These are phyloP conservation scores for Drosophila kuntzei DNA, from an alignment of 2,888 invertebrate genomes.

Conservation along the genomic window DNA sequence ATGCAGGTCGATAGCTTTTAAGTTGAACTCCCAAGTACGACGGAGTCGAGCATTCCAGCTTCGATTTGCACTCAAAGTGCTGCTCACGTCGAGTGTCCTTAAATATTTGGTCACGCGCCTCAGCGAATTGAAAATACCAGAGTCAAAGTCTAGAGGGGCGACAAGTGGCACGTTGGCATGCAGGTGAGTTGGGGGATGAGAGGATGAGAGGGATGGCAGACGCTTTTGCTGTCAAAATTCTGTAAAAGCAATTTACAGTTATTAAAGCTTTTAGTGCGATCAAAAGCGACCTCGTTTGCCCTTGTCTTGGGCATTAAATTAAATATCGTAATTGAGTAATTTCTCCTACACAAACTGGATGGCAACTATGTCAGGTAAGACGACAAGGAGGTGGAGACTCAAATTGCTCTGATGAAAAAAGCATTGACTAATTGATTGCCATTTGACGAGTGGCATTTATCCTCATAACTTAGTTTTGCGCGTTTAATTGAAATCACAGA, in stretches of 20 bases:
- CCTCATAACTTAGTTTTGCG: constrained; percentile 69
- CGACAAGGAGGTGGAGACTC: neutral
- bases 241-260: constrained; percentile 80
- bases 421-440: constrained; percentile 78
- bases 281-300: constrained; percentile 60
- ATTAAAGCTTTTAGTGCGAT: constrained; percentile 82
- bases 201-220: neutral
- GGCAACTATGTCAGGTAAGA: constrained; percentile 38
- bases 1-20: constrained; percentile 63
- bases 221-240: constrained; percentile 53
- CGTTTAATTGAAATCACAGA: constrained; percentile 77
- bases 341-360: constrained; percentile 35
- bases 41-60: constrained; percentile 14
- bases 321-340: constrained; percentile 80
- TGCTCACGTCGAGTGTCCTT: constrained; percentile 66
- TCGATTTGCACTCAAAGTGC: constrained; percentile 60
- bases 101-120: constrained; percentile 79
- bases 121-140: constrained; percentile 50
- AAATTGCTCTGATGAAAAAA: constrained; percentile 32
- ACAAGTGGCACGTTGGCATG: constrained; percentile 44
- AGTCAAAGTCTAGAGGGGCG: constrained; percentile 20
- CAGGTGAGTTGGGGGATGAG: constrained; percentile 34
- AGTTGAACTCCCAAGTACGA: neutral
- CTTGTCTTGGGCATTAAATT: constrained; percentile 67
- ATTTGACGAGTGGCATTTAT: constrained; percentile 77